Percentiles rank a stretch among this genome's conserved stretches.
These are phyloP conservation scores for Drosophila arizonae DNA, from an alignment of 1,140 invertebrate species.

Conservation along the genomic window DNA sequence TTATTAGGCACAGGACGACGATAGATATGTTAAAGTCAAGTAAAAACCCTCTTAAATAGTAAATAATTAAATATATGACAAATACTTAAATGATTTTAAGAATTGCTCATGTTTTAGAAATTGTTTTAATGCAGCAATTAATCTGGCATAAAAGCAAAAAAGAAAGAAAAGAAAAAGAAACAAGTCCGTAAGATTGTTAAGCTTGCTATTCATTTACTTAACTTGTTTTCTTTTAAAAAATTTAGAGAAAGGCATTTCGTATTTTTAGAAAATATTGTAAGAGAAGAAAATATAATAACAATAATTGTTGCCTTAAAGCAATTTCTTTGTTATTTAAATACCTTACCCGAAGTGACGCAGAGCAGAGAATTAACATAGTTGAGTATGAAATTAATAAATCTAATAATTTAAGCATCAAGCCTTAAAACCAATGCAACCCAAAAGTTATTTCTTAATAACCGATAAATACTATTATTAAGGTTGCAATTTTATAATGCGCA, in stretches of 20 bases:
- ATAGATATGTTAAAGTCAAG: slow-evolving; percentile 50
- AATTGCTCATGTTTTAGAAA: slow-evolving; percentile 25
- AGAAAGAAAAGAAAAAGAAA: slow-evolving; percentile 16
- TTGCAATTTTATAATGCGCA: slow-evolving; percentile 49
- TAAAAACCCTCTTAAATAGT: slow-evolving; percentile 27
- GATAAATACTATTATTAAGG: slow-evolving; percentile 25
- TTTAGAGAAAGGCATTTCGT: neutral
- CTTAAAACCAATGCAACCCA: slow-evolving; percentile 52
- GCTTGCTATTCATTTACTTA: neutral
- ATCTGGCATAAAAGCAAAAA: slow-evolving; percentile 20
- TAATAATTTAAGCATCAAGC: slow-evolving; percentile 49
- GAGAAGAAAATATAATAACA: neutral
- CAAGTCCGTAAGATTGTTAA: slow-evolving; percentile 8
- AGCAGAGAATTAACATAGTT: neutral
- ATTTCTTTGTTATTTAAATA: slow-evolving; percentile 18
- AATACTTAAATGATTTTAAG: slow-evolving; percentile 13
- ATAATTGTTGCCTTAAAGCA: slow-evolving; percentile 36
- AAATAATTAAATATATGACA: slow-evolving; percentile 36
- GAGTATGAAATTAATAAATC: neutral
- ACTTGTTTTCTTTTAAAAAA: slow-evolving; percentile 5
- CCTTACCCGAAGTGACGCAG: neutral
- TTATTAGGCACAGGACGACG: slow-evolving; percentile 46
- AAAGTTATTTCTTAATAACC: slow-evolving; percentile 38
- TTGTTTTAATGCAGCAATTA: slow-evolving; percentile 30
- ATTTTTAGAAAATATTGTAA: slow-evolving; percentile 14